phyloP scores from a whole-genome alignment of 2,888 invertebrate species.

The Nephrotoma guestfalica region DNA sequence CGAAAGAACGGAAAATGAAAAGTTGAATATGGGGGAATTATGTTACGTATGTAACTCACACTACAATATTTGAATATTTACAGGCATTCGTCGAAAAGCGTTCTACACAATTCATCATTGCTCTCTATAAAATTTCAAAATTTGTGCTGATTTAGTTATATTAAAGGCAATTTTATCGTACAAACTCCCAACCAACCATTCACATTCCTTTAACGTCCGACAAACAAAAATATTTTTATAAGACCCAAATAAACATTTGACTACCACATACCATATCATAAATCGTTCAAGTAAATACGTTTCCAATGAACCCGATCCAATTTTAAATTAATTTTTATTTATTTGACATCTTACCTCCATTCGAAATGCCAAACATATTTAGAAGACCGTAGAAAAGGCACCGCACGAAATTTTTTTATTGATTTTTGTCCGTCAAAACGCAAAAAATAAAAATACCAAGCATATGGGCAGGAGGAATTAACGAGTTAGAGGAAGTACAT shows the following conservation, averaged over 20 bases:
- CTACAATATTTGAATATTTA: too few relatives aligned
- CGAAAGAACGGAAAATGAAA: background rate
- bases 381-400: background rate
- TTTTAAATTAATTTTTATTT: background rate
- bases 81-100: too few relatives aligned
- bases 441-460: background rate
- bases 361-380: background rate
- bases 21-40: background rate
- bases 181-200: too few relatives aligned
- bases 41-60: background rate
- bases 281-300: background rate
- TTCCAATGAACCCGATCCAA: background rate
- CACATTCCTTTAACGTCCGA: too few relatives aligned
- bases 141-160: too few relatives aligned
- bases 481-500: too few relatives aligned
- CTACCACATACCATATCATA: too few relatives aligned
- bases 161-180: too few relatives aligned
- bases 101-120: too few relatives aligned
- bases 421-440: background rate
- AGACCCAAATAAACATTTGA: too few relatives aligned
- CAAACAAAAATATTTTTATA: too few relatives aligned
- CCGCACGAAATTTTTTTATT: background rate
- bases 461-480: background rate
- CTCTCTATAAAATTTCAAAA: too few relatives aligned
- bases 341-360: background rate